Conservation (phyloP, 2,797 vertebrate species). For the Bufotes viridis region DNA sequence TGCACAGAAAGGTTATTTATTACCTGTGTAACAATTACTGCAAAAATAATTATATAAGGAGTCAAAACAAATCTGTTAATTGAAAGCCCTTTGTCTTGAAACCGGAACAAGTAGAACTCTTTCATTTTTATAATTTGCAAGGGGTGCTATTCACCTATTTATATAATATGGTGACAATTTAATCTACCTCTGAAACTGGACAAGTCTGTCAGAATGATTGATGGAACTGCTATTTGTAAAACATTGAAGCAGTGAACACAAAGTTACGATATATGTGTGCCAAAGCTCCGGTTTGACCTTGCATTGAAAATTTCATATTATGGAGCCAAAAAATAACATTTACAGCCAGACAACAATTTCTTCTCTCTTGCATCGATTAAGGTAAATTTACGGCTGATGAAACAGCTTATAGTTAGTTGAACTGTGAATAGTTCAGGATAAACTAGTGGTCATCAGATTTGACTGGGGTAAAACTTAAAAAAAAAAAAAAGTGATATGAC, state of each 20-base stretch:
- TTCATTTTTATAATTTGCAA: slow-evolving; percentile 57
- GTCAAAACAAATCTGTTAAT: slow-evolving; percentile 3
- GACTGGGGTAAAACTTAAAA: neutral
- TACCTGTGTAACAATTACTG: neutral
- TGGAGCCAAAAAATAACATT: slow-evolving; percentile 30
- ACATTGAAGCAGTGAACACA: slow-evolving; percentile 58
- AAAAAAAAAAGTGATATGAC: too few relatives aligned
- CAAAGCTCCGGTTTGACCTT: slow-evolving; percentile 59
- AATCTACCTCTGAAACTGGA: slow-evolving; percentile 60
- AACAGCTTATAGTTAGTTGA: neutral
- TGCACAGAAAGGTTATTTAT: neutral
- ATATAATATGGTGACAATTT: slow-evolving; percentile 60
- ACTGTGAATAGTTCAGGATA: neutral
- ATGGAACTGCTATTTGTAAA: slow-evolving; percentile 58
- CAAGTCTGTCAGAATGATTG: slow-evolving; percentile 61
- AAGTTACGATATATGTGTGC: slow-evolving; percentile 57
- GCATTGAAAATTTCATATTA: slow-evolving; percentile 51
- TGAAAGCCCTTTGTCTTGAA: slow-evolving; percentile 23
- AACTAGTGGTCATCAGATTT: neutral
- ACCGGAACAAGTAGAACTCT: slow-evolving; percentile 11
- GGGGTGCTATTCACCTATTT: slow-evolving; percentile 59
- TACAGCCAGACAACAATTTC: slow-evolving; percentile 5
- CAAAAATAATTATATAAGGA: neutral
- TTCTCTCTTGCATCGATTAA: slow-evolving; percentile 7
- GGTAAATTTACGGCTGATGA: slow-evolving; percentile 1